These are phyloP conservation scores for Aphyosemion australe DNA, from an alignment of 2,113 vertebrate genomes.

Conservation along the genomic window DNA sequence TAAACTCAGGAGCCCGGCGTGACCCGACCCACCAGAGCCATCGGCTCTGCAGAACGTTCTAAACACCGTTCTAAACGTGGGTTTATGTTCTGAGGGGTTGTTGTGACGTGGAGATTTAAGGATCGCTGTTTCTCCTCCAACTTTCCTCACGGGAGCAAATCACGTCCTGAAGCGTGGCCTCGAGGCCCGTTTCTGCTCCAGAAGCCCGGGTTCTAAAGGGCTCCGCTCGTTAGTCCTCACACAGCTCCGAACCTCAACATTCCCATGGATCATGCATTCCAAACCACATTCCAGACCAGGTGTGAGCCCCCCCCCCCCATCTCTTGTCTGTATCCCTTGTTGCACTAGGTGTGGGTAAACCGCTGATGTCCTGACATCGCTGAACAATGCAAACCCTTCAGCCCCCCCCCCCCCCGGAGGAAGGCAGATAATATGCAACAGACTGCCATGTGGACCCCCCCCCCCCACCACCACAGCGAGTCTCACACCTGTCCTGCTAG, in stretches of 20 bases:
- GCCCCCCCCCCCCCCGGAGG: conserved; percentile 6
- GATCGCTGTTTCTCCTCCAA: conserved; percentile 4
- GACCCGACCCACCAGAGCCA: too few species aligned
- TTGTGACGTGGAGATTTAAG: not conserved
- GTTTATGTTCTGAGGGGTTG: too few species aligned
- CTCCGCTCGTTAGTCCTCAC: not conserved
- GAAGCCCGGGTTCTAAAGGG: not conserved
- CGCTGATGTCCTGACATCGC: conserved; percentile 64
- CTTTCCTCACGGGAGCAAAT: not conserved
- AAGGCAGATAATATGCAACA: conserved; percentile 80
- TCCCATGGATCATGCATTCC: conserved; percentile 47
- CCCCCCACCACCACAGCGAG: conserved; percentile 44
- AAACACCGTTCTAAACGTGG: too few species aligned
- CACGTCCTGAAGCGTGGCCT: not conserved
- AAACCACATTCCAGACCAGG: conserved; percentile 58
- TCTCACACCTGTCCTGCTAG: conserved; percentile 49
- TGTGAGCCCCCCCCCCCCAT: conserved; percentile 54
- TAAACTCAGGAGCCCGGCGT: too few species aligned
- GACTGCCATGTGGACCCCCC: conserved; percentile 65
- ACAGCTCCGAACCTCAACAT: conserved; percentile 45
- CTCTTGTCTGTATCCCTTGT: conserved; percentile 49
- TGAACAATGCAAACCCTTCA: conserved; percentile 69
- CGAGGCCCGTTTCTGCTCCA: not conserved
- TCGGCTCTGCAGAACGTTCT: too few species aligned
- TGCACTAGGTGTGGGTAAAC: conserved; percentile 60